phyloP scores from a whole-genome alignment of 2,113 vertebrate species.

The Raja brachyura region DNA sequence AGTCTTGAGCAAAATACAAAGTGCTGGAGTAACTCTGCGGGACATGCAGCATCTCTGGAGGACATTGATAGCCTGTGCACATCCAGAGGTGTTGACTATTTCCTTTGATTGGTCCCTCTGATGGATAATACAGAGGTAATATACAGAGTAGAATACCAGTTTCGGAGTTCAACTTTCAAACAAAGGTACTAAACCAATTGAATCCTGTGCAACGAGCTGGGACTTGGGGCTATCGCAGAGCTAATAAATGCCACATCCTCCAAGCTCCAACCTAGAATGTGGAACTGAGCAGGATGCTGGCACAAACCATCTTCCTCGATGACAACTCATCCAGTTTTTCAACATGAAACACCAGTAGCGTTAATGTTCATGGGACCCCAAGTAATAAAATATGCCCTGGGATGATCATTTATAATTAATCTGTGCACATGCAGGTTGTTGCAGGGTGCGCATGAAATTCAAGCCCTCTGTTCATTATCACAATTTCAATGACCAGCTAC shows the following conservation, averaged over 20 bases:
- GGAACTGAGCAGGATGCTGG: not conserved
- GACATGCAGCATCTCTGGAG: too few species aligned
- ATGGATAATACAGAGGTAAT: not conserved
- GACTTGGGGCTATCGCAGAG: not conserved
- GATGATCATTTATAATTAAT: too few species aligned
- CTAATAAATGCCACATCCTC: not conserved
- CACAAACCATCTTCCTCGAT: not conserved
- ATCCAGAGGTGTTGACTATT: too few species aligned
- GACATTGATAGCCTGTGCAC: too few species aligned
- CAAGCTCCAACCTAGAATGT: not conserved
- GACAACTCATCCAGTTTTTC: not conserved
- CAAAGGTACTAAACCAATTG: not conserved
- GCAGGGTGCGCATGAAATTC: too few species aligned
- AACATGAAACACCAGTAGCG: not conserved
- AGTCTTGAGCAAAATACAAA: too few species aligned
- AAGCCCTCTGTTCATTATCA: too few species aligned
- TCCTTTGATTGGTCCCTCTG: not conserved
- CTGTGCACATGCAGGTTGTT: too few species aligned
- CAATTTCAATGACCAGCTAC: too few species aligned
- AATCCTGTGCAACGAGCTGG: too few species aligned
- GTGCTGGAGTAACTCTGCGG: too few species aligned
- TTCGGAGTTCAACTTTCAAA: not conserved
- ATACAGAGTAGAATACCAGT: not conserved
- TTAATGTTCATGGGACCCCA: not conserved
- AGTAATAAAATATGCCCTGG: too few species aligned